Conservation (phyloP, 2,797 vertebrate species). For the Chelmon rostratus region DNA sequence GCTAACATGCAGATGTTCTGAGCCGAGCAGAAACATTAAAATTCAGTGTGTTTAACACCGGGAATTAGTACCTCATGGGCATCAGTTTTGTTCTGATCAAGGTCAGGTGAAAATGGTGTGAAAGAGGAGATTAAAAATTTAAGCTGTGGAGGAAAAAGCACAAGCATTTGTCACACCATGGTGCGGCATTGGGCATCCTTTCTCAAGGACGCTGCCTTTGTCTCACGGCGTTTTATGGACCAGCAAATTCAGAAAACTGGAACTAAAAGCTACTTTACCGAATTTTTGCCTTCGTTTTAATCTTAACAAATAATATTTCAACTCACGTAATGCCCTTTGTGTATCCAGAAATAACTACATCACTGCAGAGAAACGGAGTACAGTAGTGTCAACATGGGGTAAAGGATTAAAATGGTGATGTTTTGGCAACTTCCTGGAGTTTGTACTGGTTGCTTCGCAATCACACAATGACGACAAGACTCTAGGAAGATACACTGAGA, state of each 20-base stretch:
- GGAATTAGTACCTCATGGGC: constrained; percentile 42
- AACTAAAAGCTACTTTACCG: background rate
- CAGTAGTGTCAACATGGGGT: background rate
- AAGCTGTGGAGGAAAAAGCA: constrained; percentile 19
- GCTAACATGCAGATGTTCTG: constrained; percentile 65
- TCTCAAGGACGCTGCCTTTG: constrained; percentile 6
- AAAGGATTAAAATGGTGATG: constrained; percentile 4
- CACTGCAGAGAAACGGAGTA: background rate
- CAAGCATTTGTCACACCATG: constrained; percentile 15
- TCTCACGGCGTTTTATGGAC: constrained; percentile 9
- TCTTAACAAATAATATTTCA: background rate
- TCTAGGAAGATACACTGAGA: background rate
- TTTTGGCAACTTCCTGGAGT: background rate
- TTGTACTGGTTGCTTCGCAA: constrained; percentile 7
- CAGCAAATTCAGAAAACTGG: background rate
- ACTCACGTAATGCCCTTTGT: constrained; percentile 4
- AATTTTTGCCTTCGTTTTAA: background rate
- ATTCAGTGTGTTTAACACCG: constrained; percentile 38
- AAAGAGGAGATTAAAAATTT: constrained; percentile 52
- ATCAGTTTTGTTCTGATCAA: constrained; percentile 58
- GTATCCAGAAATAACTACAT: constrained; percentile 3
- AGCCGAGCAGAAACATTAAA: constrained; percentile 44
- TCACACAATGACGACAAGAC: background rate
- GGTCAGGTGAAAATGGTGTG: constrained; percentile 55
- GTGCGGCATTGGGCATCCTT: background rate